Evolutionary conservation across 2,113 vertebrate genomes (phyloP), one percentile per base, ranked within the genome.

Genomic region (Raja brachyura): DNA sequence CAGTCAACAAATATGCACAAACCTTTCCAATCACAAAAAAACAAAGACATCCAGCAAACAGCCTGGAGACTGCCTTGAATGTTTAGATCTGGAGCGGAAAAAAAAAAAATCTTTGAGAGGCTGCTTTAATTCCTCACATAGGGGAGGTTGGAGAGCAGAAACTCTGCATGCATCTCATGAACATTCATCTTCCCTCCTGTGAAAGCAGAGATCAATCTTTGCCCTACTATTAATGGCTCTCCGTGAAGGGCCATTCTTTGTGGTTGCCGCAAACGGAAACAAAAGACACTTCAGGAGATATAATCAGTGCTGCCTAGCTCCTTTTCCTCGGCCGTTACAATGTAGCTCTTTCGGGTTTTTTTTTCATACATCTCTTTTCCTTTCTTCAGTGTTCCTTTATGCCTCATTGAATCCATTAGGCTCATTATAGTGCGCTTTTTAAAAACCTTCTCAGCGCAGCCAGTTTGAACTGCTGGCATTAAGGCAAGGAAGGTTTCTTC

Each of bases 121-220:
- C 93, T 93, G 93, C 95, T 95, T 95, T 94, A 94, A 96, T 95
- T 95, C 93, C 95, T 96, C 94, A 70, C 94, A 94, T 85, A 95
- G 95, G 94, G 93, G 93, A 95, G 94, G 94, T 94, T 93, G 79
- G 94, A 94, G 94, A 95, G 93, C 94, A 96, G 95, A 94, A 95
- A 96, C 96, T 99, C 97, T 97, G 97, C 97, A 99, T 99, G 98
- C 98, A 96, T 96, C 97, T 98, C 98, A 99, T 98, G 98, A 97
- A 97, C 94, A 96, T 96, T 98, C 97, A 95, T 97, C 97, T 98
- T 98, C 98, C 96, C 95, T 95, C 95, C 94, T 96, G 93, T 98
- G 97, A 99, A 98, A 98, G 94, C 97, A 97, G 97, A 97, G 97
- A 98, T 98, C 97, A 96, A 97, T 96, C 97, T 97, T 96, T 95